Conservation (phyloP, 2,888 invertebrate genomes). For the Disparrhopalites patrizii region DNA sequence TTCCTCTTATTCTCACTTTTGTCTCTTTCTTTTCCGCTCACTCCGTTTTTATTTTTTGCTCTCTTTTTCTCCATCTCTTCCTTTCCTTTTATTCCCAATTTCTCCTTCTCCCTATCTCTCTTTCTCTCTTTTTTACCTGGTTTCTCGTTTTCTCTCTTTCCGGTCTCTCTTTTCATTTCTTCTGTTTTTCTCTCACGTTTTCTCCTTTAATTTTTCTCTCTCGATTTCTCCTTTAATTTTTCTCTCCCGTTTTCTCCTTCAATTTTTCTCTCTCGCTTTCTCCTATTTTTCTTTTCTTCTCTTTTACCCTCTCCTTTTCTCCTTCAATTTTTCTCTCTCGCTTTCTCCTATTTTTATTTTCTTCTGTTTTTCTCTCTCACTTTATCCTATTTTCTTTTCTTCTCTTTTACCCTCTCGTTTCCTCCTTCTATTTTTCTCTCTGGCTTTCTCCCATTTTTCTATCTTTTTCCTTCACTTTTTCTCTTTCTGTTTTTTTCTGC, state of each 20-base stretch:
- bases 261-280: background rate
- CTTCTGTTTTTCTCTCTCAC: background rate
- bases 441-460: background rate
- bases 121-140: constrained; percentile 5
- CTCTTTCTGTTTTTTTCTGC: background rate
- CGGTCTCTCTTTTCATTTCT: background rate
- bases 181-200: background rate
- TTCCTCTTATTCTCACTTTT: constrained; percentile 10
- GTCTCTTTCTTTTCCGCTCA: no score
- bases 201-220: background rate
- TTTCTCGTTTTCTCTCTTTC: background rate
- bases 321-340: background rate
- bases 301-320: no score
- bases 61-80: background rate
- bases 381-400: background rate
- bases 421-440: no score
- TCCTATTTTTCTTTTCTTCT: background rate
- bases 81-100: background rate
- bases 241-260: background rate
- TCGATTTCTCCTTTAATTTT: background rate
- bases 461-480: background rate
- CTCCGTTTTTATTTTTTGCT: constrained; percentile 3
- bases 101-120: background rate
- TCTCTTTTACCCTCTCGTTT: background rate
- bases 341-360: background rate